A percentile compares a stretch with the other conserved stretches of the same genome.
Evolutionary conservation across 2,888 invertebrate species (phyloP).

Genomic region (Cancer borealis): DNA sequence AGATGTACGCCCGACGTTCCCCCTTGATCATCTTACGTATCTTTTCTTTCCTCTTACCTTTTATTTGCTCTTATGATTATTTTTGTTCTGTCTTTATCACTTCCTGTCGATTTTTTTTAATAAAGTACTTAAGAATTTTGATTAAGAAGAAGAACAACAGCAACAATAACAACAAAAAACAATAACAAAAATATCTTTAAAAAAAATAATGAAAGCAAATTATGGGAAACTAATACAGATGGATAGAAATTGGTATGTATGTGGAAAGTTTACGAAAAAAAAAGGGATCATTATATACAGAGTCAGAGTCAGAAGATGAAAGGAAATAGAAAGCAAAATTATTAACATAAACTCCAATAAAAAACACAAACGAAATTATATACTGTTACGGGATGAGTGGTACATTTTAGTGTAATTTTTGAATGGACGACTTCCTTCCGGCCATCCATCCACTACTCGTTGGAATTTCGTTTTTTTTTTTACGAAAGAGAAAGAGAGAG

Average conservation of each 20-base stretch:
- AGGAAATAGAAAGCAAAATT: not conserved
- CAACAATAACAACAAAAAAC: not conserved
- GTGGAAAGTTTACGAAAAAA: not conserved
- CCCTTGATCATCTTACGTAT: slow-evolving; percentile 13
- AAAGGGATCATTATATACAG: not conserved
- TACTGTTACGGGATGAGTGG: not conserved
- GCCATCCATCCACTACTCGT: not conserved
- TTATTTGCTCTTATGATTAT: not conserved
- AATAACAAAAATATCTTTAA: not conserved
- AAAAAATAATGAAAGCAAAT: not conserved
- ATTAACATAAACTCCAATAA: not conserved
- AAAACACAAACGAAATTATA: not conserved
- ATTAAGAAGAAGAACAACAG: too few relatives aligned
- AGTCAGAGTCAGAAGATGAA: not conserved
- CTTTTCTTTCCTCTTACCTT: not conserved
- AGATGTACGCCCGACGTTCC: slow-evolving; percentile 27
- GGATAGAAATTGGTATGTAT: not conserved
- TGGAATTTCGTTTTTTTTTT: not conserved
- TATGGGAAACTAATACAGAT: not conserved
- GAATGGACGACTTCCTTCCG: slow-evolving; percentile 3
- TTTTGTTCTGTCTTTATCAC: not conserved
- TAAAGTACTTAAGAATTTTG: too few relatives aligned
- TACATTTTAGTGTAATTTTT: not conserved
- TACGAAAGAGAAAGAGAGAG: slow-evolving; percentile 10
- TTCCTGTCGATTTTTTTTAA: too few relatives aligned